Conservation (phyloP, 2,888 invertebrate species). For the Caenorhabditis panamensis region DNA sequence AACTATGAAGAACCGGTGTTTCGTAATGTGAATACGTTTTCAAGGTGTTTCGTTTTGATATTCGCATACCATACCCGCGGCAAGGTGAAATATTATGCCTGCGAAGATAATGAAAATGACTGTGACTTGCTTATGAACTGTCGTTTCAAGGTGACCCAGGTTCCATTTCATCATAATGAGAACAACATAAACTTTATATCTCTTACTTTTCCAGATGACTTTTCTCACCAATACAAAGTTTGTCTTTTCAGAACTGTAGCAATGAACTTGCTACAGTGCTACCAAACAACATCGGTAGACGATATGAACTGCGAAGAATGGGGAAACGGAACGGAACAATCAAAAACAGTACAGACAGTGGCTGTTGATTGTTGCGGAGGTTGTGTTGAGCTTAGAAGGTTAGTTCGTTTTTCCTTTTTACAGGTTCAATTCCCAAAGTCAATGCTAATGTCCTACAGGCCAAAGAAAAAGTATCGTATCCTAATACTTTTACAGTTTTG, state of each 20-base stretch:
- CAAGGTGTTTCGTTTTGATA: conserved; percentile 23
- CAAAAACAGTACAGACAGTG: conserved; percentile 25
- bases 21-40: conserved; percentile 25
- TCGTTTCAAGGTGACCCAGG: conserved; percentile 6
- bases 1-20: conserved; percentile 53
- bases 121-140: conserved; percentile 45
- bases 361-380: conserved; percentile 45
- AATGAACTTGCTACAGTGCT: conserved; percentile 57
- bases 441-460: no score
- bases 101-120: conserved; percentile 17
- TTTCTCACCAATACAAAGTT: background rate
- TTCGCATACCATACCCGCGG: conserved; percentile 5
- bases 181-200: conserved; percentile 3
- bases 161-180: background rate
- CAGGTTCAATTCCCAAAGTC: conserved; percentile 14
- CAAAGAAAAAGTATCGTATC: no score
- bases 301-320: conserved; percentile 47
- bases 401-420: conserved; percentile 33
- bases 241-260: conserved; percentile 56
- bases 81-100: conserved; percentile 38
- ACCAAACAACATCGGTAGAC: conserved; percentile 40
- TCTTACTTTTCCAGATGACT: background rate
- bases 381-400: conserved; percentile 61
- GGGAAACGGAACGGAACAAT: conserved; percentile 44
- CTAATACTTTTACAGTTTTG: no score